Base-by-base conservation (phyloP, 2,888 invertebrate species). In the Torymus aiolomorphi region DNA sequence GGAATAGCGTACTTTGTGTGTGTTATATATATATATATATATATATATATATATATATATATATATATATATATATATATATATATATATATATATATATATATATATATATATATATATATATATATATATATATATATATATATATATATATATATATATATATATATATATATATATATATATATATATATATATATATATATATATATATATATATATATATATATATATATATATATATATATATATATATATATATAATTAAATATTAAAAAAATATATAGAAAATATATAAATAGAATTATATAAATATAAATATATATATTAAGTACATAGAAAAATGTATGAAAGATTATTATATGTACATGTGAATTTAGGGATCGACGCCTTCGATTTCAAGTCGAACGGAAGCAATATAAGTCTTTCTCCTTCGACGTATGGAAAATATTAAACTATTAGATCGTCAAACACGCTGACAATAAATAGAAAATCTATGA, bases 1-100 rank as follows among this genome's bases (percentile, higher is more conserved):
- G 62, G 49, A 78, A 59, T 75, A 78, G 66, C 69, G 76, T 78
- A 74, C 65, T 81, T 79, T 20, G 76, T 79, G 79, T 82, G 79
- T n/a, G n/a, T n/a, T n/a, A 79, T 79, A 76, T 77, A 61, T 73
- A 69, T 54, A 72, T 12, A 54, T 74, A 66, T 52, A 56, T n/a
- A 79, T 79, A 76, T 77, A 61, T 73, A 69, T 54, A 72, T 12
- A 54, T 74, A 66, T 52, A 56, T n/a, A 79, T 79, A 76, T 77
- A 61, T 73, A 69, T 54, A 72, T 12, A 54, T 74, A 66, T 52
- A 56, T n/a, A 79, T 79, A 76, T 77, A 61, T 73, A 69, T 54
- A 72, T 12, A 54, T 74, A 66, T 52, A 56, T n/a, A 79, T 79
- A 76, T 77, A 61, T 73, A 69, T 54, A 72, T 12, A 54, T 74